Conservation (phyloP, 2,888 invertebrate species). For the Auanema freiburgensis region DNA sequence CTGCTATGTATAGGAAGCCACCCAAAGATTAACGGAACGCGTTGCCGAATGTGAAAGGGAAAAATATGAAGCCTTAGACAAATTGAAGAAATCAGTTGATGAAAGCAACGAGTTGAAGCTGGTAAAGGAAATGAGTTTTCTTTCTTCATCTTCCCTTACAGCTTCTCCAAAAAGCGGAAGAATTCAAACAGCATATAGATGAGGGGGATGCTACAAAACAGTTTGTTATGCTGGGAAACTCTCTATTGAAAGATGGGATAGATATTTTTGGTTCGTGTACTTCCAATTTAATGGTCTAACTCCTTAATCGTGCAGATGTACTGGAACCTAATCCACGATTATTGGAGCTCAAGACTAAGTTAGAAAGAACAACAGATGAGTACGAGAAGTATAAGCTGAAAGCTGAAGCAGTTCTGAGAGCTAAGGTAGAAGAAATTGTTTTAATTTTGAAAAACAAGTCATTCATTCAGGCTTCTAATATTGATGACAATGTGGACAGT, state of each 20-base stretch:
- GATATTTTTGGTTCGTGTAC: too few species aligned
- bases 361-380: slow-evolving; percentile 67
- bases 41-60: slow-evolving; percentile 33
- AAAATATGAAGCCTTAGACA: slow-evolving; percentile 25
- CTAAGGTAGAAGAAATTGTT: slow-evolving; percentile 13
- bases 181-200: not conserved
- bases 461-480: slow-evolving; percentile 3
- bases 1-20: slow-evolving; percentile 11
- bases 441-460: not conserved
- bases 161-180: slow-evolving; percentile 2
- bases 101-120: slow-evolving; percentile 15
- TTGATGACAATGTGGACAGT: slow-evolving; percentile 18
- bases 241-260: too few species aligned
- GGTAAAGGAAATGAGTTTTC: slow-evolving; percentile 5
- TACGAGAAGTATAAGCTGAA: slow-evolving; percentile 74
- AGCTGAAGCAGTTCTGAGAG: slow-evolving; percentile 65
- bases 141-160: not conserved
- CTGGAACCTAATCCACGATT: slow-evolving; percentile 12
- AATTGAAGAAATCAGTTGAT: slow-evolving; percentile 17
- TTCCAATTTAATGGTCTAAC: too few species aligned
- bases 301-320: slow-evolving; percentile 4
- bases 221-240: too few species aligned
- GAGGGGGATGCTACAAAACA: too few species aligned
- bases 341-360: slow-evolving; percentile 9
- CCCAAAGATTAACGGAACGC: slow-evolving; percentile 33